Evolutionary conservation across 2,113 vertebrate species (phyloP).

Genomic region (Ceratotherium simum): DNA sequence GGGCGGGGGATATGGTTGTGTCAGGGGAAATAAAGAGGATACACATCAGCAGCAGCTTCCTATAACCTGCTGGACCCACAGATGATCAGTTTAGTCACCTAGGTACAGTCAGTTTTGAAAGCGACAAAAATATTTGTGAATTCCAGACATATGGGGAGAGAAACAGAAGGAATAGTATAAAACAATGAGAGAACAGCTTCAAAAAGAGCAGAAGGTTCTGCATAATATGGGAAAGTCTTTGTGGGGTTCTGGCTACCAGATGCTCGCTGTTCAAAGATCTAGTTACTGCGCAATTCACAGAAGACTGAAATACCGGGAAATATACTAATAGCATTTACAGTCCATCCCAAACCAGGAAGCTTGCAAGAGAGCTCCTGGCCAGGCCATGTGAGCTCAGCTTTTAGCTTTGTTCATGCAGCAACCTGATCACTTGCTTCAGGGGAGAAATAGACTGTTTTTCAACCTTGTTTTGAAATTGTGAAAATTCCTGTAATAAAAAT

Average conservation of each 20-base stretch:
- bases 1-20: neutral
- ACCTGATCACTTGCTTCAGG: slow-evolving; percentile 32
- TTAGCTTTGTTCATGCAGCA: slow-evolving; percentile 57
- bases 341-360: slow-evolving; percentile 29
- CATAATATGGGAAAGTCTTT: neutral
- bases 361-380: neutral
- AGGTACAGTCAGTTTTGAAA: neutral
- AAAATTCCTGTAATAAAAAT: slow-evolving; percentile 62
- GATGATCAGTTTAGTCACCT: neutral
- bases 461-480: slow-evolving; percentile 35
- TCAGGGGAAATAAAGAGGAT: accelerated
- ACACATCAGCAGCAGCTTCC: neutral
- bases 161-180: neutral
- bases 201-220: slow-evolving; percentile 1
- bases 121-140: neutral
- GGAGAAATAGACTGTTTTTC: slow-evolving; percentile 5
- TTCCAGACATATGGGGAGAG: neutral
- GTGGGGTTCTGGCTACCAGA: slow-evolving; percentile 51
- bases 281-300: neutral
- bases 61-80: neutral
- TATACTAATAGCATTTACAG: slow-evolving; percentile 45
- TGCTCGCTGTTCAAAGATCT: slow-evolving; percentile 17
- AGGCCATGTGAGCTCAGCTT: neutral
- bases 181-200: neutral
- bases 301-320: slow-evolving; percentile 43